A percentile compares a stretch with the other conserved stretches of the same genome.
Conservation (phyloP, 2,888 invertebrate species). For the Drosophila ezoana region DNA sequence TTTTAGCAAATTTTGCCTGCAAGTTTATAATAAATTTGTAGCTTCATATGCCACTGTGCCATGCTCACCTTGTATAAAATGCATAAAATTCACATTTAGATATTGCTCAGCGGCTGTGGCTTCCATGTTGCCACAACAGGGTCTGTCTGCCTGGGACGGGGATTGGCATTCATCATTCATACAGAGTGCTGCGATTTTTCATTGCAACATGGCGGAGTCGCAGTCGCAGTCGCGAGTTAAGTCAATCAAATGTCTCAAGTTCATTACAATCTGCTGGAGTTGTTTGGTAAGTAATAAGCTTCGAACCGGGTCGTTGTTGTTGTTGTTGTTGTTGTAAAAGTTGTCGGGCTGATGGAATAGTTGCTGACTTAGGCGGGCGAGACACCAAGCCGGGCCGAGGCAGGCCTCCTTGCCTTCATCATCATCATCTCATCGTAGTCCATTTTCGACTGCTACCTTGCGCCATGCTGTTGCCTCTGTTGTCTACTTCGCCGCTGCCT, state of each 20-base stretch:
- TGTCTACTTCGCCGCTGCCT: constrained; percentile 26
- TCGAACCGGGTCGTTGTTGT: constrained; percentile 40
- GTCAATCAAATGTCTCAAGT: constrained; percentile 77
- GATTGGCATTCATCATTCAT: constrained; percentile 75
- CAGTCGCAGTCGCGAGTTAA: constrained; percentile 55
- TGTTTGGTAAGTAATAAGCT: constrained; percentile 76
- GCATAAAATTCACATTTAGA: constrained; percentile 75
- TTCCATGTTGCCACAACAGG: constrained; percentile 45
- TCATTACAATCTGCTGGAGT: constrained; percentile 74
- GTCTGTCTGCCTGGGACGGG: constrained; percentile 26
- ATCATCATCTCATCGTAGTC: constrained; percentile 48
- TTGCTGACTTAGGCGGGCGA: constrained; percentile 40
- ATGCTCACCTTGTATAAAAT: constrained; percentile 69
- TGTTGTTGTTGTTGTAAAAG: constrained; percentile 51
- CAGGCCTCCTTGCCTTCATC: constrained; percentile 43
- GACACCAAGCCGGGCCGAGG: constrained; percentile 21
- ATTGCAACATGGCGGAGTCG: constrained; percentile 67
- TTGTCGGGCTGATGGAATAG: constrained; percentile 55
- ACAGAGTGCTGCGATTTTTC: constrained; percentile 69
- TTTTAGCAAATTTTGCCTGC: no score
- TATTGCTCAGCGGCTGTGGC: constrained; percentile 50
- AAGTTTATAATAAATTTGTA: neutral
- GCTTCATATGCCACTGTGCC: constrained; percentile 47
- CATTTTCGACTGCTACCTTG: constrained; percentile 73
- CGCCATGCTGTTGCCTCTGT: constrained; percentile 45